A percentile compares a stretch with the other conserved stretches of the same genome.
Conservation (phyloP, 1,140 invertebrate genomes). For the Heliconius melpomene region DNA sequence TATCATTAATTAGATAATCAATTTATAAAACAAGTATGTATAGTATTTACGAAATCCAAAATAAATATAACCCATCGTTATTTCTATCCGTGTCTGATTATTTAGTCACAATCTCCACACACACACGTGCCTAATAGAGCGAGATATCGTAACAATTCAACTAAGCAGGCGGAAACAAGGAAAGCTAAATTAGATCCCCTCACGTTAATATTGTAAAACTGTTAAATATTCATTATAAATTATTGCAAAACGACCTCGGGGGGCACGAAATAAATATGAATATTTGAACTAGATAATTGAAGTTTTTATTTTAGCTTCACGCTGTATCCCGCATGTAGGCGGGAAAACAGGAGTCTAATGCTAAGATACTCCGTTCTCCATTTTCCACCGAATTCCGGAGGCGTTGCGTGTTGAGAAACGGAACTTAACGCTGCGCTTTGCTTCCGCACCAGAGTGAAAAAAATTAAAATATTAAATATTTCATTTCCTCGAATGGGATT, state of each 20-base stretch:
- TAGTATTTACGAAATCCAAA: background rate
- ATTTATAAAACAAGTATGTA: background rate
- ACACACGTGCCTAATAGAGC: slow-evolving; percentile 6
- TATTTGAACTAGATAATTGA: too few species aligned
- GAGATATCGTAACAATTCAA: slow-evolving; percentile 2
- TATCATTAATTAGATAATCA: background rate
- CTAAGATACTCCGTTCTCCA: background rate
- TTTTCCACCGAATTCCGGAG: background rate
- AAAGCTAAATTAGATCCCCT: background rate
- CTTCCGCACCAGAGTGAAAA: background rate
- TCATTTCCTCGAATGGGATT: too few species aligned
- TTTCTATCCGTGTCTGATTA: background rate
- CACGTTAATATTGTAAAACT: background rate
- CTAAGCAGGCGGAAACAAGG: slow-evolving; percentile 2
- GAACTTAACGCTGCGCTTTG: background rate
- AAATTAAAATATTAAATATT: too few species aligned
- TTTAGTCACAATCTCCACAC: background rate
- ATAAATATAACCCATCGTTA: background rate
- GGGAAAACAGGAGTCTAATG: background rate
- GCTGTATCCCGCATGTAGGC: too few species aligned
- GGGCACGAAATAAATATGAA: too few species aligned
- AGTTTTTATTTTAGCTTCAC: too few species aligned
- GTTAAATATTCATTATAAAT: background rate
- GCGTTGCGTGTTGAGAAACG: background rate
- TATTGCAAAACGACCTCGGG: background rate